A percentile compares a stretch with the other conserved stretches of the same genome.
phyloP scores from a whole-genome alignment of 2,113 vertebrate genomes.

The Bambusicola thoracicus region DNA sequence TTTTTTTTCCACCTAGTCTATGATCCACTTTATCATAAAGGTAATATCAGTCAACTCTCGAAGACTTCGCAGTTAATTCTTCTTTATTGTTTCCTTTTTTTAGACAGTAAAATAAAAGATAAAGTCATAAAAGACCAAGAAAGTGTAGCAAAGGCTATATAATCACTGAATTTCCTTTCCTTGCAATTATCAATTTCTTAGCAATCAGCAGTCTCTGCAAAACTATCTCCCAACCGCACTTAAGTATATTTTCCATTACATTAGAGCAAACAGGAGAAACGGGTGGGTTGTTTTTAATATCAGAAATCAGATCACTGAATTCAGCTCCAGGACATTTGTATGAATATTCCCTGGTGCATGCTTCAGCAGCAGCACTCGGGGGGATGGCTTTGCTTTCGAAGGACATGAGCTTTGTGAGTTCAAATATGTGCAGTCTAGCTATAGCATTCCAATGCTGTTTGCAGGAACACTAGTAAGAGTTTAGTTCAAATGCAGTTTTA shows the following conservation, averaged over 20 bases:
- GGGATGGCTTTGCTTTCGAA: conserved; percentile 24
- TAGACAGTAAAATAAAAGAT: not conserved
- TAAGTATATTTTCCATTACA: not conserved
- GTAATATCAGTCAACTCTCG: not conserved
- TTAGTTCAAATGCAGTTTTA: not conserved
- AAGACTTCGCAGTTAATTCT: not conserved
- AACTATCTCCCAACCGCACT: not conserved
- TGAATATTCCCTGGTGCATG: not conserved
- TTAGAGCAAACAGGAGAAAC: not conserved
- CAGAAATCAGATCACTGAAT: conserved; percentile 3
- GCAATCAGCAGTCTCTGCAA: not conserved
- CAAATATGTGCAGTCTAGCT: not conserved
- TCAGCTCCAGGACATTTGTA: not conserved
- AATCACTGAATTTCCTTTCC: not conserved
- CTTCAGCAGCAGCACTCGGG: not conserved
- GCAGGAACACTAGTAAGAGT: not conserved
- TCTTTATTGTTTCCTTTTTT: not conserved
- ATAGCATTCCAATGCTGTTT: not conserved
- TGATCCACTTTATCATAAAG: not conserved
- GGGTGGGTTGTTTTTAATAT: not conserved
- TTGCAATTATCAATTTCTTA: conserved; percentile 25
- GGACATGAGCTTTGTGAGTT: conserved; percentile 1
- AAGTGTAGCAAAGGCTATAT: not conserved
- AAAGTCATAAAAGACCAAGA: not conserved
- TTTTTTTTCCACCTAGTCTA: not conserved